Evolutionary conservation across 2,888 invertebrate genomes (phyloP), one percentile per base, ranked within the genome.

Genomic region (Scaptomyza cyrtandrae): DNA sequence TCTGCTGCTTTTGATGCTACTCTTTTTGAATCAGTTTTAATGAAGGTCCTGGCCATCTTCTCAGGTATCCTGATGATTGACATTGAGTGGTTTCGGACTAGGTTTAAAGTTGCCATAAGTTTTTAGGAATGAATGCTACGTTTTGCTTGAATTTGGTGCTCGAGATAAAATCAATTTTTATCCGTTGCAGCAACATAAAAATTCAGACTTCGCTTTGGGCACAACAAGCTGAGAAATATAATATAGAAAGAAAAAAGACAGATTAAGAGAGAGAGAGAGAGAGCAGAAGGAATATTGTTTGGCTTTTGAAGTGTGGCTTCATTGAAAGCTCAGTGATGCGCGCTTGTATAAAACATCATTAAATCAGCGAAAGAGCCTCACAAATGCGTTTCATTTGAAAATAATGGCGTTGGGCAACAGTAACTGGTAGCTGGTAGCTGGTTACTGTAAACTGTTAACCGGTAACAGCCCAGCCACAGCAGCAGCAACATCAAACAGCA

Each of bases 371-470:
- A 71, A 74, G 66, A 71, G 71, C 71, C 72, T 76, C 55, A 73
- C 74, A 80, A 84, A 72, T 86, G 78, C 87, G 82, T 84, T 80
- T 80, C 86, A 84, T 77, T 83, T 76, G 55, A 75, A 77, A 83
- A 80, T 80, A 83, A 83, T 83, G 72, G 64, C 72, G 58, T 60
- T 60, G 62, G 62, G 64, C 57, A 31, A 24, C 43, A 60, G 53
- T 57, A 45, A 52, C 59, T 66, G 50, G 49, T 57, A 45, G 43
- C 59, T 66, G 50, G 53, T 57, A 45, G 43, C 59, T 66, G 72
- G 54, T 61, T 62, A 45, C 75, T 65, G 61, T 61, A 1, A 19
- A 19, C 19, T 2, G 19, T 1, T 75, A 60, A 56, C 66, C 54
- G 33, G 70, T 45, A 65, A 54, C 64, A 59, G 44, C 27, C 31